A percentile compares a stretch with the other conserved stretches of the same genome.
phyloP scores from a whole-genome alignment of 2,797 vertebrate species.

The Chrysolophus pictus region DNA sequence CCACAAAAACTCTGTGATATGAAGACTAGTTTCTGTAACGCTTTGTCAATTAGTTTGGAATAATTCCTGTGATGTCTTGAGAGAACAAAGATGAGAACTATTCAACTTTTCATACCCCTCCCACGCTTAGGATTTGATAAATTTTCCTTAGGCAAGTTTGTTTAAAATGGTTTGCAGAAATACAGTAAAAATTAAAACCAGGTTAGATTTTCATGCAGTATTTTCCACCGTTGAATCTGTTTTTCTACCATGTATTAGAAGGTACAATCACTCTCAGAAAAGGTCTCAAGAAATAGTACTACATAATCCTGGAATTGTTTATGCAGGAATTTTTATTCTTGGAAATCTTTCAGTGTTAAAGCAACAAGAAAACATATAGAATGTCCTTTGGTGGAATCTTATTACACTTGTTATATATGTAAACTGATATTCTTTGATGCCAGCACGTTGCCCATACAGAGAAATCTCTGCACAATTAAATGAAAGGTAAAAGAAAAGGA shows the following conservation, averaged over 20 bases:
- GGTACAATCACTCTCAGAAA: not conserved
- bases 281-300: slow-evolving; percentile 73
- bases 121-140: slow-evolving; percentile 17
- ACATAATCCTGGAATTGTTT: slow-evolving; percentile 72
- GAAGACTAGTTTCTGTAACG: slow-evolving; percentile 32
- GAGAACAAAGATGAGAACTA: not conserved
- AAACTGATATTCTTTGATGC: slow-evolving; percentile 99
- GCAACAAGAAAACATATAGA: slow-evolving; percentile 99
- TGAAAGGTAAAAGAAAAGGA: slow-evolving; percentile 75
- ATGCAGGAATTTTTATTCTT: slow-evolving; percentile 91
- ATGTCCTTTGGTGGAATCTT: slow-evolving; percentile 99
- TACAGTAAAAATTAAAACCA: not conserved
- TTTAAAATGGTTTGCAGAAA: slow-evolving; percentile 40
- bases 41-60: slow-evolving; percentile 55
- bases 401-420: slow-evolving; percentile 97
- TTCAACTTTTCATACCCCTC: not conserved
- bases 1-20: slow-evolving; percentile 54
- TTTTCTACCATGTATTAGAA: slow-evolving; percentile 29
- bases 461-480: slow-evolving; percentile 91
- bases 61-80: slow-evolving; percentile 46
- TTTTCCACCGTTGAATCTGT: slow-evolving; percentile 7
- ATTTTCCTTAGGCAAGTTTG: slow-evolving; percentile 44
- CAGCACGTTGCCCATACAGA: slow-evolving; percentile 96
- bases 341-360: slow-evolving; percentile 97
- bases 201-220: not conserved